Base-by-base conservation (phyloP, 1,140 invertebrate genomes). In the Bursaphelenchus mucronatus region DNA sequence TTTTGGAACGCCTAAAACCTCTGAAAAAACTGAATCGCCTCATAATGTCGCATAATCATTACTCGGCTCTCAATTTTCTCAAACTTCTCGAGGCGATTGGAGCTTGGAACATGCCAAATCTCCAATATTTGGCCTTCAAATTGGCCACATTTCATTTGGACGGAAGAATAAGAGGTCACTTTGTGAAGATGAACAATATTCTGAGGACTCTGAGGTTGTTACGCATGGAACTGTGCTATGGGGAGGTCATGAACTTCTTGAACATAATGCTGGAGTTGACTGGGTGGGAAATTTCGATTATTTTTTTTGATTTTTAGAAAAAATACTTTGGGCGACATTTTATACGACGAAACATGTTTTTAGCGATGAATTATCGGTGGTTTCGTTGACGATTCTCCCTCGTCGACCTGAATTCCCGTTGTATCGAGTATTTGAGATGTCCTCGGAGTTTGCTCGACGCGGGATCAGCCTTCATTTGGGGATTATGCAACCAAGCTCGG, bases 71-170 rank as follows among this genome's bases (percentile, higher is more conserved):
- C 51, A 39, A 8, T 21, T 72, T 65, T 46, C 47, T 39, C 39
- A 67, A 51, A 45, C 71, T 13, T 39, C 40, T 41, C 58, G 21
- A 17, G 40, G 63, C 43, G 11, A 47, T 51, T 52, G 30, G 44
- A 13, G 71, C 7, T 39, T 68, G 10, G 69, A 50, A 51, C 47
- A 63, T 72, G 69, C 69, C 21, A 8, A 63, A 50, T n/a, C 41
- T 67, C 13, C 65, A 56, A 30, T 67, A 66, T 68, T 46, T 65
- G 63, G 63, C 66, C 11, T 49, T 69, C 40, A 69, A 69, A 59
- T 69, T 67, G n/a, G 47, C 15, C n/a, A 67, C 68, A 44, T 50
- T 67, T 17, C 44, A 67, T 40, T 8, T 67, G 13, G 47, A 57
- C n/a, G 10, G 13, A 57, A 40, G 39, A 8, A 9, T n/a, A 15